Base-by-base conservation (phyloP, 2,888 invertebrate species). In the Drosophila niveifrons region DNA sequence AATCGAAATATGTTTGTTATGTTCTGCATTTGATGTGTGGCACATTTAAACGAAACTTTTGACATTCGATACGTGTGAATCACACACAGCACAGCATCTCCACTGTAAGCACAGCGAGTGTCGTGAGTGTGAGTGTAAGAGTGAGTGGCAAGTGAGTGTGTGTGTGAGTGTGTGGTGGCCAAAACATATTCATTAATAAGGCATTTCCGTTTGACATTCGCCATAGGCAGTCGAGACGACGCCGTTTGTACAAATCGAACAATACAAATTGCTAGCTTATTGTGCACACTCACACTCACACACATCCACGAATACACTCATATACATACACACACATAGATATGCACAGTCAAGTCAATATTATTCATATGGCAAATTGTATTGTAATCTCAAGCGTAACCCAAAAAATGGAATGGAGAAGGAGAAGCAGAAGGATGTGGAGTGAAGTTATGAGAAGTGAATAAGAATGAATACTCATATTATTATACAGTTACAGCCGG, bases 131-230 rank as follows among this genome's bases (percentile, higher is more conserved):
- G 28, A 23, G 6, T 56, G 39, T 39, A 18, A 36, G 17, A 15
- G 41, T 31, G 62, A 29, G 10, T 56, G 44, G 48, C 28, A 13
- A 10, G 39, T 39, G 47, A 23, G 50, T 47, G 43, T 44, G 46
- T 39, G 47, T 13, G 31, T 2, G 44, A 41, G 47, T 18, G 51
- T 65, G 59, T 59, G 59, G 59, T 55, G 61, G 51, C 15, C 64
- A 51, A 59, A 59, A 66, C 51, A 51, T 48, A 73, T 78, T 77
- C 78, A 77, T 78, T 78, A 77, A 73, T 66, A 73, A 65, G 48
- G 64, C 66, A 76, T 78, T 70, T 78, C 66, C 78, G 59, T 46
- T 72, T 68, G 53, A 47, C 44, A 51, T 56, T 34, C 44, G 44
- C 46, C 34, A 58, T 51, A 29, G 31, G 43, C 36, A 13, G 47